phyloP scores from a whole-genome alignment of 2,888 invertebrate genomes.

The Furcula furcula region DNA sequence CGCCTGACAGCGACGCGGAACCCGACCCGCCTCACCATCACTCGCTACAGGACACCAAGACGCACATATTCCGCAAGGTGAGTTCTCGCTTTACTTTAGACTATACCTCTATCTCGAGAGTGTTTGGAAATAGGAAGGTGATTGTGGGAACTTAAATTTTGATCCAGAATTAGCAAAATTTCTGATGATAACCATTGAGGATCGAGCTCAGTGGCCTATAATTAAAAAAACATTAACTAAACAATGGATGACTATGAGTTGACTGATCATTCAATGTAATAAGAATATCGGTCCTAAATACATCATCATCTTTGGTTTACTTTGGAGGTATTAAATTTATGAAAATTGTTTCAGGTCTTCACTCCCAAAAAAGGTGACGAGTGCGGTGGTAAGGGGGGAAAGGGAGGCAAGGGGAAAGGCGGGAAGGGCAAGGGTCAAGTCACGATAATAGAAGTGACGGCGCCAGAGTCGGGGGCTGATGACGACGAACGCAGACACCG shows the following conservation, averaged over 20 bases:
- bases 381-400: slow-evolving; percentile 86
- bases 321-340: not conserved
- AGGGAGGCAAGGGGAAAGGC: slow-evolving; percentile 87
- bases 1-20: too few species aligned
- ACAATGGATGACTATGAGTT: too few species aligned
- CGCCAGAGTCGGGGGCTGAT: slow-evolving; percentile 61
- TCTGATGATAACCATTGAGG: too few species aligned
- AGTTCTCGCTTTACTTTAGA: too few species aligned
- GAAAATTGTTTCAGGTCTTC: slow-evolving; percentile 52
- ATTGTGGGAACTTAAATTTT: too few species aligned
- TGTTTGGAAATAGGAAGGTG: too few species aligned
- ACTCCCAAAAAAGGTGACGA: slow-evolving; percentile 84
- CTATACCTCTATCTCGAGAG: too few species aligned
- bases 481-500: slow-evolving; percentile 69
- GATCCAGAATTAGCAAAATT: too few species aligned
- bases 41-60: slow-evolving; percentile 61
- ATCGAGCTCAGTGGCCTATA: too few species aligned
- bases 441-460: slow-evolving; percentile 84
- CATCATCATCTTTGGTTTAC: not conserved
- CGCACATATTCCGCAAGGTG: slow-evolving; percentile 70
- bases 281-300: too few species aligned
- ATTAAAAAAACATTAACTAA: too few species aligned
- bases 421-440: slow-evolving; percentile 88
- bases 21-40: slow-evolving; percentile 34
- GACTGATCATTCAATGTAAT: too few species aligned